Evolutionary conservation across 1,140 invertebrate species (phyloP), one percentile per base, ranked within the genome.

Genomic region (Musca domestica): DNA sequence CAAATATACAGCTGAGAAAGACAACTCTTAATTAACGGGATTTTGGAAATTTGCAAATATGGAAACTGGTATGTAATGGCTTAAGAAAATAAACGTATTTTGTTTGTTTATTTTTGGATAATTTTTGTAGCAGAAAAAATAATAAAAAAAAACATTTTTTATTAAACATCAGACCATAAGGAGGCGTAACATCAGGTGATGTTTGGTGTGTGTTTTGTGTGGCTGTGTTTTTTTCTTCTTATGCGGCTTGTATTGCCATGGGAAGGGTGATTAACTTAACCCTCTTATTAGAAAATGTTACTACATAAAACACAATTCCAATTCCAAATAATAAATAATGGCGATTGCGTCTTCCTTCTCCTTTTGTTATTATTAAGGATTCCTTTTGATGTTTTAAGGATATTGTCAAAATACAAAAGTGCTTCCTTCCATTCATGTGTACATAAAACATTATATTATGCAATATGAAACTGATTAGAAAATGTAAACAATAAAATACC

Each of bases 151-250:
- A 41, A 12, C 48, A 51, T 25, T 9, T 41, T 61, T 20, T 20
- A n/a, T 17, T 61, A 41, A 61, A 61, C 27, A 34, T 61, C 56
- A 61, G 56, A 30, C 56, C 56, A 61, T 61, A 61, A 61, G 56
- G 56, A 27, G 56, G 30, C 56, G 34, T 41, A 61, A 61, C 56
- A 61, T 61, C 56, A 61, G 56, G 56, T 61, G 56, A 61, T 61
- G 17, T 61, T 58, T 56, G 19, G 27, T 61, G n/a, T 34, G 27
- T 58, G n/a, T 15, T 56, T 56, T 56, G 2, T n/a, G 25, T 41
- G 34, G 34, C 34, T 12, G 34, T 12, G 2, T 41, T 12, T 41
- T 41, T 41, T 41, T n/a, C n/a, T 5, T 12, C 34, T 9, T 41
- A 41, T 5, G 10, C 34, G 34, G 34, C 10, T 41, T 5, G 34